These are phyloP conservation scores for Apocrypta bakeri DNA, from an alignment of 1,140 invertebrate genomes.

Conservation along the genomic window DNA sequence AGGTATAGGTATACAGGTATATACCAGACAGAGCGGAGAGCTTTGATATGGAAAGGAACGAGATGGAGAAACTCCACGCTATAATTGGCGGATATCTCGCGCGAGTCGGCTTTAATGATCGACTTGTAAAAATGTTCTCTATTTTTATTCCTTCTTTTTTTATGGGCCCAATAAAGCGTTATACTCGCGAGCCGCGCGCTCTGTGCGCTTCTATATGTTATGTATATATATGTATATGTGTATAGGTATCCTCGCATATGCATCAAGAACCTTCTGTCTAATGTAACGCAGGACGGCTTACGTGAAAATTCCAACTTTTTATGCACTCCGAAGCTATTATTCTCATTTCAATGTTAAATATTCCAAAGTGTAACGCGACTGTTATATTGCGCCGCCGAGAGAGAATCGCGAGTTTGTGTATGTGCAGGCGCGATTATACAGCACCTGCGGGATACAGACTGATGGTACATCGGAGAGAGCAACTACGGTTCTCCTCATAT, in stretches of 20 bases:
- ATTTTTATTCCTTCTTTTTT: slow-evolving; percentile 61
- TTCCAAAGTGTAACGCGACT: neutral
- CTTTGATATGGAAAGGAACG: slow-evolving; percentile 38
- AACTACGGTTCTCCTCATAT: slow-evolving; percentile 60
- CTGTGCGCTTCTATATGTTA: no score
- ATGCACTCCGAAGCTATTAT: neutral
- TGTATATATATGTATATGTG: no score
- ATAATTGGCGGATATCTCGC: slow-evolving; percentile 63
- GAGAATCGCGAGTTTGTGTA: neutral
- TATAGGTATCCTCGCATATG: no score
- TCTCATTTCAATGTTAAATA: neutral
- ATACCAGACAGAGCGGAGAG: neutral
- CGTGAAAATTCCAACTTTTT: neutral
- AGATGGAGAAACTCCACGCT: slow-evolving; percentile 44
- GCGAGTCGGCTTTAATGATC: slow-evolving; percentile 64
- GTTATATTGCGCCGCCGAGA: slow-evolving; percentile 29
- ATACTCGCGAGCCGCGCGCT: slow-evolving; percentile 9
- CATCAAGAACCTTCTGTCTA: no score
- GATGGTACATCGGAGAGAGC: slow-evolving; percentile 62
- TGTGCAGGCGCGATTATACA: neutral
- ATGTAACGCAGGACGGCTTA: no score
- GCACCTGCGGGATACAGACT: slow-evolving; percentile 61
- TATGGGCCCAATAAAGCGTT: slow-evolving; percentile 40
- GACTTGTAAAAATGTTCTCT: slow-evolving; percentile 64
- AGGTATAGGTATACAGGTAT: no score